These are phyloP conservation scores for Drosophila prolongata DNA, from an alignment of 2,888 invertebrate species.

Conservation along the genomic window DNA sequence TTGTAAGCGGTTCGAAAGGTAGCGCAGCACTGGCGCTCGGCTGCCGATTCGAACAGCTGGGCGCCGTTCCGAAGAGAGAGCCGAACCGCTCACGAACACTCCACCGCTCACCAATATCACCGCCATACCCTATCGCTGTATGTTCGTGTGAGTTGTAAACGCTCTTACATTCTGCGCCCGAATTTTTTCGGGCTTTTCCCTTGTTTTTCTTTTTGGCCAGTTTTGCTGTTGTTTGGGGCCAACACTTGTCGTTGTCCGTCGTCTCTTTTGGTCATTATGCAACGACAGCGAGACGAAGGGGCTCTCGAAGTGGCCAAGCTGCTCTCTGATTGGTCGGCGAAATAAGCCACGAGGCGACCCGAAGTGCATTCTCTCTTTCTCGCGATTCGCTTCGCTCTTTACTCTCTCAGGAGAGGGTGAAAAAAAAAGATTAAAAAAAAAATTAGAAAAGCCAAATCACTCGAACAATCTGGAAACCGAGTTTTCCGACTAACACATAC, in stretches of 20 bases:
- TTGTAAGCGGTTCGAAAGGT: conserved; percentile 77
- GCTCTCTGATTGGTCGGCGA: conserved; percentile 66
- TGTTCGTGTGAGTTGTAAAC: conserved; percentile 36
- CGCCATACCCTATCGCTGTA: background rate
- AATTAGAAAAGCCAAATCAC: conserved; percentile 5
- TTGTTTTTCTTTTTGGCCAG: conserved; percentile 17
- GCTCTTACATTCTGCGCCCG: conserved; percentile 45
- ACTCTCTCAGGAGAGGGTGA: background rate
- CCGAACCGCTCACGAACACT: background rate
- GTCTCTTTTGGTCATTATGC: conserved; percentile 61
- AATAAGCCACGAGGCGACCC: conserved; percentile 45
- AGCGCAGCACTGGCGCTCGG: conserved; percentile 65
- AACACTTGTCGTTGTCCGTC: conserved; percentile 42
- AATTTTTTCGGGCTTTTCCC: conserved; percentile 9
- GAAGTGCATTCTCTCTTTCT: conserved; percentile 22
- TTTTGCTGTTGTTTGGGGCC: conserved; percentile 7
- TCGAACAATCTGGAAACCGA: conserved; percentile 1
- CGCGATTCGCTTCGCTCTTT: conserved; percentile 17
- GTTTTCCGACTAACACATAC: conserved; percentile 15
- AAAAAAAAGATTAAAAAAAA: background rate
- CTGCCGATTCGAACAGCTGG: conserved; percentile 14
- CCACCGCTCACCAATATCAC: background rate
- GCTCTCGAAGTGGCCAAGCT: conserved; percentile 30
- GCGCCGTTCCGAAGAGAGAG: background rate
- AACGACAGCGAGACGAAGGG: conserved; percentile 52